These are phyloP conservation scores for Toxostoma redivivum DNA, from an alignment of 2,113 vertebrate genomes.

Conservation along the genomic window DNA sequence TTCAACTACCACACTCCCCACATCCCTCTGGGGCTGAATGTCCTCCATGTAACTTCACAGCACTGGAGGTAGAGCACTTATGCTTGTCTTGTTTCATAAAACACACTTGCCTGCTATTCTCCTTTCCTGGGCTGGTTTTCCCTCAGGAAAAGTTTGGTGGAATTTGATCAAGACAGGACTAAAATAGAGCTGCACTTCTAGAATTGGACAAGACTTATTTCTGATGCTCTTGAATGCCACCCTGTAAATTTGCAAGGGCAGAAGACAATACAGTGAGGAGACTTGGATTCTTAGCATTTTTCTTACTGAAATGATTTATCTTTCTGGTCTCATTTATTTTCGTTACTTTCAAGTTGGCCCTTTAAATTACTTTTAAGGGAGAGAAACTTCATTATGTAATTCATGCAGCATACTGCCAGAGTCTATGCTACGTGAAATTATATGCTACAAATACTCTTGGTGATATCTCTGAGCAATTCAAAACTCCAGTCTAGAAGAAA, in stretches of 20 bases:
- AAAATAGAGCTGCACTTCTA: neutral
- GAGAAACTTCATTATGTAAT: neutral
- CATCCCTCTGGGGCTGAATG: neutral
- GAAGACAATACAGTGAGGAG: neutral
- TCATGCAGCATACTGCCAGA: neutral
- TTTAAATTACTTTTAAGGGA: neutral
- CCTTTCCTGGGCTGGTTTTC: neutral
- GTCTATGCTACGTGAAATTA: neutral
- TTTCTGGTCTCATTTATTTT: neutral
- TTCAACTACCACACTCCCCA: neutral
- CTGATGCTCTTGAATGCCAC: neutral
- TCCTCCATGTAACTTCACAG: rapidly evolving
- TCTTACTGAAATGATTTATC: neutral
- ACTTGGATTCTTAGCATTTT: neutral
- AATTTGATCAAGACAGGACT: neutral
- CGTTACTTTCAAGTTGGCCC: neutral
- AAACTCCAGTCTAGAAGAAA: neutral
- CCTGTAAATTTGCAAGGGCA: neutral
- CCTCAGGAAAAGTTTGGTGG: neutral
- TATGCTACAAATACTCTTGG: neutral
- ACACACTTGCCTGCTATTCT: neutral
- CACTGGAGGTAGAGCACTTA: neutral
- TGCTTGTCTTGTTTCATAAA: neutral
- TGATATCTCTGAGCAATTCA: neutral
- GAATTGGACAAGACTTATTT: neutral